phyloP scores from a whole-genome alignment of 2,113 vertebrate species.

The Alexandromys fortis region DNA sequence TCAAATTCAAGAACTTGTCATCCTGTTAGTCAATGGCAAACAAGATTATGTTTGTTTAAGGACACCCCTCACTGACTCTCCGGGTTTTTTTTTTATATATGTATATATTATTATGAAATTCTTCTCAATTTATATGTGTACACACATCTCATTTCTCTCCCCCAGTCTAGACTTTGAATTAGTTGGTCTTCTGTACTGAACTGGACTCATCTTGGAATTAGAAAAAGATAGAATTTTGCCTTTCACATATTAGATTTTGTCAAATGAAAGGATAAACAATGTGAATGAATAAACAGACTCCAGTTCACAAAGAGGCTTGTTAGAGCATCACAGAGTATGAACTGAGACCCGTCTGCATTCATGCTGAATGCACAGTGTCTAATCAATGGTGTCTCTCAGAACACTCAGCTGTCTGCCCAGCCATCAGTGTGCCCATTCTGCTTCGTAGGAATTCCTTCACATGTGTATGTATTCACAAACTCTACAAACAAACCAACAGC shows the following conservation, averaged over 20 bases:
- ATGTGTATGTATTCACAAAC: background rate
- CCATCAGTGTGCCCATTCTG: background rate
- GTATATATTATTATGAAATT: background rate
- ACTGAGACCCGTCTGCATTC: background rate
- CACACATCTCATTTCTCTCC: background rate
- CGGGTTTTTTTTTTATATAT: background rate
- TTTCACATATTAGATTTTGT: background rate
- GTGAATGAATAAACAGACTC: background rate
- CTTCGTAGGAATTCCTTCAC: background rate
- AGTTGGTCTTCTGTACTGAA: background rate
- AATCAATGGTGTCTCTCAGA: background rate
- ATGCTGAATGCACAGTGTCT: background rate
- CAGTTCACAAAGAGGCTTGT: background rate
- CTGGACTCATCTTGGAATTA: background rate
- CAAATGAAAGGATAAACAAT: background rate
- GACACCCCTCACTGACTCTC: background rate
- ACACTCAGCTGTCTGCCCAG: background rate
- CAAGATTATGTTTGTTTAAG: background rate
- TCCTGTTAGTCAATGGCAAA: background rate
- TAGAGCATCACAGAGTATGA: background rate
- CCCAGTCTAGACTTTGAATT: background rate
- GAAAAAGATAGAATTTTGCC: constrained; percentile 16
- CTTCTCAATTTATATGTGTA: background rate
- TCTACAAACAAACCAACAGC: background rate
- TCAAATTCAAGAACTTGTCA: background rate